phyloP scores from a whole-genome alignment of 1,140 invertebrate genomes.

The Danaus plexippus region DNA sequence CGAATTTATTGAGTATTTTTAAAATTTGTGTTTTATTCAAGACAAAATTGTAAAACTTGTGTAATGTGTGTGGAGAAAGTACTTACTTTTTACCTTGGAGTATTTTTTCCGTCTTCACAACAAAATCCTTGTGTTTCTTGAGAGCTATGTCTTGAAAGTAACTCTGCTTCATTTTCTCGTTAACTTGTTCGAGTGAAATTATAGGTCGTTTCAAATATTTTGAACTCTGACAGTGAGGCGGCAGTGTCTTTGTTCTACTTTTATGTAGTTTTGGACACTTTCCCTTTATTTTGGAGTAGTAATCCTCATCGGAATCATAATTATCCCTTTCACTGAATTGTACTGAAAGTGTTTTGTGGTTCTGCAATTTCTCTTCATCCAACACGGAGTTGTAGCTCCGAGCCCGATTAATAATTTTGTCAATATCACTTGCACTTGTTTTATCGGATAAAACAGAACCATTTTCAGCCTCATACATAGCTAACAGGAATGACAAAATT shows the following conservation, averaged over 20 bases:
- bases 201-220: constrained; percentile 48
- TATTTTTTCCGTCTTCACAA: constrained; percentile 54
- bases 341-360: constrained; percentile 33
- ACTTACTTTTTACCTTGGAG: constrained; percentile 61
- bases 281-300: constrained; percentile 39
- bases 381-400: constrained; percentile 53
- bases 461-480: constrained; percentile 23
- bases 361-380: constrained; percentile 31
- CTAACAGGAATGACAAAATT: constrained; percentile 63
- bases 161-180: constrained; percentile 44
- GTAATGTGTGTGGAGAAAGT: constrained; percentile 4
- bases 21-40: too few relatives aligned
- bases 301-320: constrained; percentile 44
- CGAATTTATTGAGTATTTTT: too few relatives aligned
- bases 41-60: background rate
- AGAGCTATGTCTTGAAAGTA: constrained; percentile 49
- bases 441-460: constrained; percentile 33
- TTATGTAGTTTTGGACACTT: constrained; percentile 57
- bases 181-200: constrained; percentile 27
- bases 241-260: constrained; percentile 38
- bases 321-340: constrained; percentile 47
- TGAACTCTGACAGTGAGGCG: constrained; percentile 45
- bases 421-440: constrained; percentile 18
- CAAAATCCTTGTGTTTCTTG: constrained; percentile 54
- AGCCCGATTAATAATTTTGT: constrained; percentile 24